Conservation (phyloP, 1,140 invertebrate genomes). For the Drosophila watanabei region DNA sequence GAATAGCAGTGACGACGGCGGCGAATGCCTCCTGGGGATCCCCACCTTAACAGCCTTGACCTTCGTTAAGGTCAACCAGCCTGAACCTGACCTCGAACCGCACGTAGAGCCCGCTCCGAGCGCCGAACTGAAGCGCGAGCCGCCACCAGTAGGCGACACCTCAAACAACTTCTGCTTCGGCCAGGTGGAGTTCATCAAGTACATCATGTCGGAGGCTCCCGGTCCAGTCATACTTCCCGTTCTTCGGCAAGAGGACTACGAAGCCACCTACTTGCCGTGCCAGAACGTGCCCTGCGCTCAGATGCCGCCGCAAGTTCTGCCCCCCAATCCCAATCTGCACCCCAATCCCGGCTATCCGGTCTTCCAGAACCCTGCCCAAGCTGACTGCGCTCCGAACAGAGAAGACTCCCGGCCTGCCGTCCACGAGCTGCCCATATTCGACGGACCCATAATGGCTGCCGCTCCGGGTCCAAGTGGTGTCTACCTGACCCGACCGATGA, state of each 20-base stretch:
- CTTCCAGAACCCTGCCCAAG: not conserved
- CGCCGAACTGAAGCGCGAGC: not conserved
- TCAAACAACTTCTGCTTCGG: not conserved
- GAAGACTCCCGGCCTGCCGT: not conserved
- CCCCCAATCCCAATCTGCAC: not conserved
- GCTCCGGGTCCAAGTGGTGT: not conserved
- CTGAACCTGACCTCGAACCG: too few relatives aligned
- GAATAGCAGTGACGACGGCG: not conserved
- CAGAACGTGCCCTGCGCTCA: constrained; percentile 6
- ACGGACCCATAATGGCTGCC: not conserved
- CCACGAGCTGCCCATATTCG: not conserved
- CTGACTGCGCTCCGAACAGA: not conserved
- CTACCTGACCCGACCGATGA: not conserved
- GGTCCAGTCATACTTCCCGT: not conserved
- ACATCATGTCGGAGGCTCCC: constrained; percentile 12
- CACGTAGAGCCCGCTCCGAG: not conserved
- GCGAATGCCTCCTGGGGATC: too few relatives aligned
- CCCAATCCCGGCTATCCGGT: not conserved
- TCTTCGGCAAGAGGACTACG: not conserved
- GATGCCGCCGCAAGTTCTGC: not conserved
- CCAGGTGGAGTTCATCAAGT: constrained; percentile 19
- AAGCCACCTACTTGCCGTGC: not conserved
- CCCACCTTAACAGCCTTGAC: not conserved
- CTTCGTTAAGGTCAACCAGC: not conserved
- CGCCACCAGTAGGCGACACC: not conserved